Evolutionary conservation across 2,888 invertebrate species (phyloP), one percentile per base, ranked within the genome.

Genomic region (Lepetodrilus schrolli): DNA sequence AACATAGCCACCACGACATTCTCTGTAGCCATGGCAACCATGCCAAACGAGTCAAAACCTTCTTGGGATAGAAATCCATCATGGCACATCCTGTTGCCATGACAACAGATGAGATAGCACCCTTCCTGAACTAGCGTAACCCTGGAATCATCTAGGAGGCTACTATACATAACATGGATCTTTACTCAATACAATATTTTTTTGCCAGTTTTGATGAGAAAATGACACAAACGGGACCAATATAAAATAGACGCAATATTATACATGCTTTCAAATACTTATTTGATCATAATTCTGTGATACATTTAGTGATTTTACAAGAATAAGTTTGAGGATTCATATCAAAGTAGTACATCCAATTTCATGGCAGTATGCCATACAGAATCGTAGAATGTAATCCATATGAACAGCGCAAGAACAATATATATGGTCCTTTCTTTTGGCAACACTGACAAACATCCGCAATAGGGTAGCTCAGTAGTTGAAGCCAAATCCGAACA

Each of bases 191-290:
- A 23, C 26, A 58, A 30, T 30, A 30, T 58, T 58, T 58, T 58
- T 58, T 30, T 30, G 0, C 2, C 17, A 58, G 30, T 58, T 58
- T 58, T 58, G 30, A 10, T 58, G 58, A 26, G 34, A 58, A 58
- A 30, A 30, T 58, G 34, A 26, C 26, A 58, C n/a, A n/a, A n/a
- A n/a, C n/a, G n/a, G 23, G 34, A 30, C 30, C 30, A 30, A 34
- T 58, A 58, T 30, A 58, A 58, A 58, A 58, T 26, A 58, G 8
- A 23, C 17, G 30, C 17, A 58, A 58, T 58, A 58, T 58, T 30
- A 26, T 30, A 58, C 34, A 34, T 17, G 30, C 30, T 58, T 30
- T 58, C 26, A 30, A 58, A 58, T 7, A 13, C 58, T 10, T 30
- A 23, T 30, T 30, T 21, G 34, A 58, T 58, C 58, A 26, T 58